Percentiles rank a stretch among this genome's conserved stretches.
Conservation (phyloP, 2,888 invertebrate genomes). For the Lumbricus terrestris region DNA sequence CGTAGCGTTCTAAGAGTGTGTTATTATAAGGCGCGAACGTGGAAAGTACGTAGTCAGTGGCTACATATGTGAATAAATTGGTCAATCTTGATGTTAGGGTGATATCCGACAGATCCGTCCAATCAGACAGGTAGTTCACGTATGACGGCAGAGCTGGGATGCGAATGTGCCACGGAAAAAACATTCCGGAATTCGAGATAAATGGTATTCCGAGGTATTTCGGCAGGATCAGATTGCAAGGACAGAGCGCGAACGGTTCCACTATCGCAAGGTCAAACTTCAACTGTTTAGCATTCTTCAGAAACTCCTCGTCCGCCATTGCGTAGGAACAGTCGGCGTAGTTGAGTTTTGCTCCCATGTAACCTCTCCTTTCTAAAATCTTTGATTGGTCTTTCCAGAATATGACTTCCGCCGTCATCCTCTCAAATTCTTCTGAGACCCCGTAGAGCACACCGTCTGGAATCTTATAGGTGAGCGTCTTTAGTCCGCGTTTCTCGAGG, state of each 20-base stretch:
- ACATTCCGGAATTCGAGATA: neutral
- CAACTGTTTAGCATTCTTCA: conserved; percentile 12
- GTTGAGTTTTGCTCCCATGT: neutral
- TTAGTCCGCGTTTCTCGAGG: neutral
- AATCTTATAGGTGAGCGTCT: neutral
- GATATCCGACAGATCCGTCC: neutral
- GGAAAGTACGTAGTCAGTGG: neutral
- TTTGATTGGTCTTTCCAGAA: no score
- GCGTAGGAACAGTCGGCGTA: conserved; percentile 11
- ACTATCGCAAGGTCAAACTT: conserved; percentile 21
- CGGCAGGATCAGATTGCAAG: conserved; percentile 16
- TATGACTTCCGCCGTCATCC: neutral
- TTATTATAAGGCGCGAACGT: neutral
- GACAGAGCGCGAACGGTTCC: conserved; percentile 9
- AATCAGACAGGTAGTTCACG: neutral
- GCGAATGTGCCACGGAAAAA: conserved; percentile 21
- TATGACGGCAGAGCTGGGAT: conserved; percentile 24
- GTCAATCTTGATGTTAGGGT: neutral
- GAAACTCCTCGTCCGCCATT: conserved; percentile 12
- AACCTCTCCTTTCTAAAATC: neutral
- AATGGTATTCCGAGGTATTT: conserved; percentile 19
- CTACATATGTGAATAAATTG: neutral
- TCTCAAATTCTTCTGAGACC: neutral
- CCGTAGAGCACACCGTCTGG: neutral
- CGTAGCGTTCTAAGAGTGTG: conserved; percentile 4